Percentiles rank a stretch among this genome's conserved stretches.
Conservation (phyloP, 1,140 invertebrate genomes). For the Drosophila malerkotliana region DNA sequence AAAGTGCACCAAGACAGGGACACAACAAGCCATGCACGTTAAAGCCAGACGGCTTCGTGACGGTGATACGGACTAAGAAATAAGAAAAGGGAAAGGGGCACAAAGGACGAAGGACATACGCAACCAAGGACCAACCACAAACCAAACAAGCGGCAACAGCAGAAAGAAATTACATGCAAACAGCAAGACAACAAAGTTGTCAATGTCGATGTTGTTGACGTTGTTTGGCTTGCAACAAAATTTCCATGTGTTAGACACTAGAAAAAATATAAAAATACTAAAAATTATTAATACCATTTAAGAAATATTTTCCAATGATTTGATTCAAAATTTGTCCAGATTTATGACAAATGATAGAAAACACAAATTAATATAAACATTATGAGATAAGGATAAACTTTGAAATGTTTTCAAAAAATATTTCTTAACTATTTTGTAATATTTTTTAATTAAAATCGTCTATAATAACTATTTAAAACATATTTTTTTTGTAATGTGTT, state of each 20-base stretch:
- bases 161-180: conserved; percentile 67
- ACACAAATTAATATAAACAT: too few species aligned
- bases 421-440: not conserved
- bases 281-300: not conserved
- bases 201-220: conserved; percentile 42
- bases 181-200: conserved; percentile 66
- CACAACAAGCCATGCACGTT: conserved; percentile 52
- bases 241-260: conserved; percentile 19
- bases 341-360: too few species aligned
- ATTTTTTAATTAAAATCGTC: not conserved
- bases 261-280: not conserved
- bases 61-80: not conserved
- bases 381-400: too few species aligned
- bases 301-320: not conserved
- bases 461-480: not conserved
- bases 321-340: too few species aligned
- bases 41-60: conserved; percentile 37
- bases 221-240: conserved; percentile 32
- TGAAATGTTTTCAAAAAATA: not conserved
- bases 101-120: conserved; percentile 1
- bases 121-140: conserved; percentile 54
- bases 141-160: conserved; percentile 66
- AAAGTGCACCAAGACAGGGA: conserved; percentile 59
- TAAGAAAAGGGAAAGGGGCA: not conserved
- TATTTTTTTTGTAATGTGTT: not conserved